Base-by-base conservation (phyloP, 64 coral and sea anemone species). In the Stichodactyla mertensii region DNA sequence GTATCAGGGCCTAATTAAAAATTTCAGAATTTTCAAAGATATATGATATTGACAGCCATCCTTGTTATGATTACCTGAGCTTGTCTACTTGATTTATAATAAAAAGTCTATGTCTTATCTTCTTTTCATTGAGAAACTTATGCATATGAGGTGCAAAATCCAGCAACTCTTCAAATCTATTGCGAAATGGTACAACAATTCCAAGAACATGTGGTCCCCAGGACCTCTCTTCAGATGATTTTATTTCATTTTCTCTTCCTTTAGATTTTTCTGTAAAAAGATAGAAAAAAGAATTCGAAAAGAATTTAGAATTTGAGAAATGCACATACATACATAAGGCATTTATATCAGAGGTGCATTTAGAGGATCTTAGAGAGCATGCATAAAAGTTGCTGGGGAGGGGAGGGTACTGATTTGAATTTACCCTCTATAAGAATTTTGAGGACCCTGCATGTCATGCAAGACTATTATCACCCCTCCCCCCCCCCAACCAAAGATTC, bases 121-220 rank as follows among this genome's bases (percentile, higher is more conserved):
- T 98, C 90, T 98, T 94, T 23, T 87, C 88, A 83, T 91, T 95
- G 52, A 98, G 77, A 88, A 86, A 98, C 57, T 85, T 92, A 64
- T 94, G 85, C 96, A 98, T 98, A 62, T 98, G 88, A 56, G 96
- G 96, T 84, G 91, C 93, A 98, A 98, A 98, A 24, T 88, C 90
- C 52, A 98, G 56, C 28, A 98, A 83, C 83, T 98, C 96, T 82
- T 98, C 96, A 92, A 98, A 94, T 90, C 96, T 94, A 77, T 98
- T 86, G 52, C 96, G 71, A 82, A 86, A 98, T 56, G 96, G 96
- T 77, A 98, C 96, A 64, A 98, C 89, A 67, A 98, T 66, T 12
- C 90, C 96, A 89, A 98, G 88, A 56, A 92, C 82, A 82, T 99
- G 96, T 86, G 94, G 94, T 54, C 94, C 94, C 94, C 94, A 96